These are phyloP conservation scores for Perithous albicinctus DNA, from an alignment of 2,888 invertebrate genomes.

Conservation along the genomic window DNA sequence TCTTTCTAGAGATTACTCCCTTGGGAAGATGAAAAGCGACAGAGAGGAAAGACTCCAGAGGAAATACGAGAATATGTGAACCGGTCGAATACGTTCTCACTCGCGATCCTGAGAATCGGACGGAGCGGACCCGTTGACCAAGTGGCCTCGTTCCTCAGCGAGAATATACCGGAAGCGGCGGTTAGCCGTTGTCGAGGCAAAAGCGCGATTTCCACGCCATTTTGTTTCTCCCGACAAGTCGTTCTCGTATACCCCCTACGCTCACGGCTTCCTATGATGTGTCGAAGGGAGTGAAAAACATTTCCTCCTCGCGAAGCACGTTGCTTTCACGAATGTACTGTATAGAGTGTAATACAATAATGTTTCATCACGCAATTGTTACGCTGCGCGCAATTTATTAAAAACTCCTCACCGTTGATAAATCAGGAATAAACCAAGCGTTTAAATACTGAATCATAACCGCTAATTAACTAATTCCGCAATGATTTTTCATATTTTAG, in stretches of 20 bases:
- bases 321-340: constrained; percentile 32
- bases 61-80: constrained; percentile 51
- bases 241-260: background rate
- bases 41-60: constrained; percentile 17
- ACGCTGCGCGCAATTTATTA: constrained; percentile 37
- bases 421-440: background rate
- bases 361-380: background rate
- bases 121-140: constrained; percentile 83
- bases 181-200: constrained; percentile 69
- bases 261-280: constrained; percentile 7
- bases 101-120: constrained; percentile 81
- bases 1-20: background rate
- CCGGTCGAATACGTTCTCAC: constrained; percentile 79
- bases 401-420: background rate
- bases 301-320: constrained; percentile 24
- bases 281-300: constrained; percentile 21
- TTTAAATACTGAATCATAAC: constrained; percentile 20
- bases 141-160: constrained; percentile 82
- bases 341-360: constrained; percentile 12
- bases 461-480: background rate
- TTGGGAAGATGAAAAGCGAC: constrained; percentile 4
- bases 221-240: constrained; percentile 52
- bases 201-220: constrained; percentile 63
- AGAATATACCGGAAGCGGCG: constrained; percentile 82
- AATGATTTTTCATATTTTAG: constrained; percentile 13